Conservation (phyloP, 2,113 vertebrate genomes). For the Hassar affinis region DNA sequence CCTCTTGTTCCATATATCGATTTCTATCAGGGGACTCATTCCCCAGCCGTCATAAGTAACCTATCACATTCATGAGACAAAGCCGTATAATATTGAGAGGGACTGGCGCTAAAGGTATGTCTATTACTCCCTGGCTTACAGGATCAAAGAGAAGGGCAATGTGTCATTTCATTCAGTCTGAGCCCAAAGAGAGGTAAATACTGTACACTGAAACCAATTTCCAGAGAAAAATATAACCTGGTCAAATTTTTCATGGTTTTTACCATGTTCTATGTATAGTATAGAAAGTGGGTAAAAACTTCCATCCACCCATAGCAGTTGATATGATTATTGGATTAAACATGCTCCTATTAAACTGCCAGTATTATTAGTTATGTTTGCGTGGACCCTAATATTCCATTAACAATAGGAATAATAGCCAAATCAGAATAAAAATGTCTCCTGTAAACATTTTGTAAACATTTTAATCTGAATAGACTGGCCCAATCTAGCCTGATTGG, state of each 20-base stretch:
- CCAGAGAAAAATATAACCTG: slow-evolving; percentile 3
- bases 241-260: not conserved
- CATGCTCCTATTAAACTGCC: not conserved
- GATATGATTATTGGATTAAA: too few relatives aligned
- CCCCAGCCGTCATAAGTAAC: slow-evolving; percentile 31
- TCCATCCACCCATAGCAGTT: too few relatives aligned
- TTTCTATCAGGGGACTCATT: slow-evolving; percentile 42
- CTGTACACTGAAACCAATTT: slow-evolving; percentile 18
- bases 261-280: not conserved
- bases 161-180: slow-evolving; percentile 19
- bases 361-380: not conserved
- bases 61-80: slow-evolving; percentile 39
- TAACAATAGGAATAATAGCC: too few relatives aligned
- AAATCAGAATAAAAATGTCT: too few relatives aligned
- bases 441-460: too few relatives aligned
- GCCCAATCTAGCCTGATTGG: too few relatives aligned
- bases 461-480: too few relatives aligned
- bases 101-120: slow-evolving; percentile 21
- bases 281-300: not conserved
- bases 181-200: slow-evolving; percentile 4
- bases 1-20: slow-evolving; percentile 45
- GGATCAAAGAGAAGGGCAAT: slow-evolving; percentile 34
- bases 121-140: slow-evolving; percentile 31
- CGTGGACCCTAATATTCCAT: too few relatives aligned
- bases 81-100: slow-evolving; percentile 36